These are phyloP conservation scores for Caretta caretta DNA, from an alignment of 2,113 vertebrate genomes.

Conservation along the genomic window DNA sequence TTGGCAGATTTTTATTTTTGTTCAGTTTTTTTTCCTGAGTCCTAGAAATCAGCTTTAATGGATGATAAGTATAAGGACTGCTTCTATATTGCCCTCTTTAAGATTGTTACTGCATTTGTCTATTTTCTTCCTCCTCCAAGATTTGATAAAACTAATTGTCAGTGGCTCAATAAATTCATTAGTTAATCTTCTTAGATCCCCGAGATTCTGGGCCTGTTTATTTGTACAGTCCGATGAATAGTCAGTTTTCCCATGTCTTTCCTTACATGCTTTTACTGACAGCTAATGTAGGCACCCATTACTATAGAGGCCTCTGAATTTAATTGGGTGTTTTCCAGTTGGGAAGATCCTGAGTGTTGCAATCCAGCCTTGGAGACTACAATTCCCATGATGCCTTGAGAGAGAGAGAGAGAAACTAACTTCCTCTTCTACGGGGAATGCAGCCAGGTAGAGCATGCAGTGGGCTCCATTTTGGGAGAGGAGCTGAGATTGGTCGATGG, in stretches of 20 bases:
- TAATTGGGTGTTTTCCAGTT: no score
- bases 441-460: neutral
- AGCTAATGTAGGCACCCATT: neutral
- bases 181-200: neutral
- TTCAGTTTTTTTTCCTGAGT: neutral
- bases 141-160: neutral
- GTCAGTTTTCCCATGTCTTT: neutral
- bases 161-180: neutral
- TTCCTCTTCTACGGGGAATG: no score
- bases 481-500: neutral
- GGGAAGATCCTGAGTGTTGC: no score
- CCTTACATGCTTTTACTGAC: neutral
- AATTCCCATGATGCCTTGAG: no score
- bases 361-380: no score
- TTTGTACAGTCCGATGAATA: neutral
- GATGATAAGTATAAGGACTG: neutral
- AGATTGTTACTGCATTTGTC: neutral
- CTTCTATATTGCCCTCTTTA: accelerated
- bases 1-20: neutral
- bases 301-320: no score
- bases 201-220: neutral
- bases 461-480: neutral
- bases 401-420: no score
- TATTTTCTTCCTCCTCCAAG: neutral
- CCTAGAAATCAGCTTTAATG: neutral